These are phyloP conservation scores for Bubo bubo DNA, from an alignment of 2,113 vertebrate species.

Conservation along the genomic window DNA sequence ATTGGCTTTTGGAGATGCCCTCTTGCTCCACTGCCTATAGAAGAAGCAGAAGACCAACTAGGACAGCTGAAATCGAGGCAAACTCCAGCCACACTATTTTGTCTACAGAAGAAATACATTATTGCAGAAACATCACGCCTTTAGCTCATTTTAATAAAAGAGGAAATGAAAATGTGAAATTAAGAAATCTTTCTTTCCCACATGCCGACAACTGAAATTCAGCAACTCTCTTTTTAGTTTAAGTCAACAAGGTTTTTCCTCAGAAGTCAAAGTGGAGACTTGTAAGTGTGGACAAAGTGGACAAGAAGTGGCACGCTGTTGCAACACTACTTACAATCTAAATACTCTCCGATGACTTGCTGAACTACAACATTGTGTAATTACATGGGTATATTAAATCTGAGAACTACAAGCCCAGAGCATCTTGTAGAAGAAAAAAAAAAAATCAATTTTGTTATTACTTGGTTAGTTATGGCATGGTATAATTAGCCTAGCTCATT, in stretches of 20 bases:
- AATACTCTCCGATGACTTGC: background rate
- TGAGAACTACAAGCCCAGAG: slow-evolving; percentile 36
- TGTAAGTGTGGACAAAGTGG: background rate
- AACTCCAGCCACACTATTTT: background rate
- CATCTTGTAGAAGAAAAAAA: background rate
- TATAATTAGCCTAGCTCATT: slow-evolving; percentile 59
- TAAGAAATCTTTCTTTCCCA: background rate
- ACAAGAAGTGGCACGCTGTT: background rate
- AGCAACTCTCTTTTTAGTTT: background rate
- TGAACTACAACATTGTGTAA: background rate
- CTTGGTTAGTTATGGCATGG: slow-evolving; percentile 33
- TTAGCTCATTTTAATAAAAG: background rate
- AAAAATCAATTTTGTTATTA: slow-evolving; percentile 31
- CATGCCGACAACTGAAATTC: background rate
- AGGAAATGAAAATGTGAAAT: background rate
- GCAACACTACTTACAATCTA: background rate
- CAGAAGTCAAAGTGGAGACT: background rate
- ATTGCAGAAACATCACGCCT: background rate
- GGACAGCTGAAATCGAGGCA: background rate
- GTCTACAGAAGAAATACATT: background rate
- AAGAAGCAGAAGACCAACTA: background rate
- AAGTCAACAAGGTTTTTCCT: background rate
- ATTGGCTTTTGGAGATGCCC: fast-evolving
- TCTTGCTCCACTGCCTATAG: background rate
- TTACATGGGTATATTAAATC: slow-evolving; percentile 34